Base-by-base conservation (phyloP, 2,888 invertebrate species). In the Adela reaumurella region DNA sequence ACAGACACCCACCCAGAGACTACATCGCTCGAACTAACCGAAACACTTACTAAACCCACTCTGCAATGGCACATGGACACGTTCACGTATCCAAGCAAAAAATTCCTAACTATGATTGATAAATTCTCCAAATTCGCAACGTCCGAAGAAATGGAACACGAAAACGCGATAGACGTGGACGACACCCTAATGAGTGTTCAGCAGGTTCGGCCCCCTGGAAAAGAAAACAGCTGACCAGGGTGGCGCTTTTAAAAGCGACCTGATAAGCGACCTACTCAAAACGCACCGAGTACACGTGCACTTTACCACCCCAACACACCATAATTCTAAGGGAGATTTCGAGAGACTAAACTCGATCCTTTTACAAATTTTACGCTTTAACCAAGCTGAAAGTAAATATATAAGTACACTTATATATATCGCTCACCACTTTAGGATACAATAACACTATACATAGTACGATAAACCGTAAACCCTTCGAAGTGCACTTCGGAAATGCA, bases 71-170 rank as follows among this genome's bases (percentile, higher is more conserved):
- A 45, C 18, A 19, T 45, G n/a, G 45, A 45, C 18, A 6, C 17
- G 4, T 18, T 45, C n/a, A n/a, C 16, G n/a, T 17, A 18, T 6
- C 4, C 6, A 16, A 45, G 14, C 17, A 45, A 17, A 10, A 19
- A 14, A 6, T 45, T 17, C 45, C 45, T 45, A 19, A 19, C 19
- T 6, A 4, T 17, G 14, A 17, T 45, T 14, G 45, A 45, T 19
- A 17, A 16, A 17, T 45, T 45, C 14, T 45, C 45, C 6, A 45
- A 45, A 45, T 45, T 17, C 45, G 45, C 45, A 18, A 14, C n/a
- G 3, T 17, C 18, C 6, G n/a, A 19, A n/a, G 4, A 18, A 45
- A 10, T 45, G 14, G 19, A 45, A 10, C 17, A 17, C 11, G 43
- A 42, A 42, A 42, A 16, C 43, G 17, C 43, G 4, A 6, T 17